Base-by-base conservation (phyloP, 2,797 vertebrate genomes). In the Chaunax sp. region DNA sequence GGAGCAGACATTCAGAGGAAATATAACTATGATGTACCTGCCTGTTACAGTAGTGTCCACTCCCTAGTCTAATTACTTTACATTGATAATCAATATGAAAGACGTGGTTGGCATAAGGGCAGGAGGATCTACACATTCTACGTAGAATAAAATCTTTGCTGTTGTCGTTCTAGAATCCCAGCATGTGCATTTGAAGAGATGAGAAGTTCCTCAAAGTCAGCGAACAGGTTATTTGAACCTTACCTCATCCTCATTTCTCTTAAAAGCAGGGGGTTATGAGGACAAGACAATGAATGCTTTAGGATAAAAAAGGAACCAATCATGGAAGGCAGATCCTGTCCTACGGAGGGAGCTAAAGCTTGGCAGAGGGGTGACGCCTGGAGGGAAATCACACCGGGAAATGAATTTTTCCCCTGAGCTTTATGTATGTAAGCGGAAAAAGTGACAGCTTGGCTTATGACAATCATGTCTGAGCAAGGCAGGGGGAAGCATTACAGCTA, bases 391-490 rank as follows among this genome's bases (percentile, higher is more conserved):
- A 46, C 74, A 50, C 70, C 16, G 11, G 38, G 74, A 83, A 87
- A 89, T 75, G 50, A 79, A 81, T 83, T 75, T 47, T 15, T 30
- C 63, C 78, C 45, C 56, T 41, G 49, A 88, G 82, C 67, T 77
- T 82, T 70, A 77, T 25, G 63, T 58, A 9, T 72, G 77, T 77
- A 82, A 81, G 77, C 6, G 47, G 75, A 71, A 82, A 71, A 81
- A 73, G 72, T 70, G 80, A 82, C 75, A 82, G 75, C 59, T 78
- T 59, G 62, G 73, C 70, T 28, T 64, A 65, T 73, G 80, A 88
- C 72, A 80, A 63, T 82, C 68, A 55, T 62, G 46, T 69, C 77
- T 64, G 61, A 13, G 41, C 40, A 30, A 73, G 53, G 56, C 59
- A 58, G 65, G 25, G 43, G 51, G 58, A 33, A 22, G 60, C 67